Base-by-base conservation (phyloP, 2,113 vertebrate genomes). In the Neodon shergylaensis region DNA sequence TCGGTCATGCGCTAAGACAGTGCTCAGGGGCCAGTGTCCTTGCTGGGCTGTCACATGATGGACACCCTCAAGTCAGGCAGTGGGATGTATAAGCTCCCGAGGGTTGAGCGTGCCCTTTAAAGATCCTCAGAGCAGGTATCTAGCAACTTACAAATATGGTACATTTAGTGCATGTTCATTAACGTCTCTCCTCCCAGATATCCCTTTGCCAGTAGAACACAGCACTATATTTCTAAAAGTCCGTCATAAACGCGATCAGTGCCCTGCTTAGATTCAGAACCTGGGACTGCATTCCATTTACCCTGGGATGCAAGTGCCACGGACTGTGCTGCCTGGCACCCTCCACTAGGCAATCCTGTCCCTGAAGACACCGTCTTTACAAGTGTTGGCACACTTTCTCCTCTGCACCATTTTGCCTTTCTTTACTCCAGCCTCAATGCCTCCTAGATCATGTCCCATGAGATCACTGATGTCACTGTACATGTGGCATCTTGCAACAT, bases 141-240 rank as follows among this genome's bases (percentile, higher is more conserved):
- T 33, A 49, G 42, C 13, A 0, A 19, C 11, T 4, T 17, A 7
- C 8, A 14, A 33, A 49, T 1, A 7, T 0, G 17, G 14, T 31
- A 10, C 6, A 13, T 10, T 39, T 24, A 6, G 26, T 0, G 5
- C n/a, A 0, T 8, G 10, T 16, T 44, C 3, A 4, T 12, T 11
- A 17, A 47, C 4, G 1, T 61, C 66, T 66, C 65, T 39, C 4
- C 65, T 79, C 0, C 19, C 36, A 7, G 7, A 6, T 72, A 1
- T 68, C 31, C 13, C 66, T 33, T 66, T 0, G 5, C 5, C 61
- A 6, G 33, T 33, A 47, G 82, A 66, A 65, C 16, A 44, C 24
- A 21, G 39, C 36, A 21, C 19, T 3, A 10, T 47, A 31, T 58
- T 83, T 42, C 13, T 19, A 17, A 49, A 26, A 16, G 0, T 12